These are phyloP conservation scores for Calosoma granatense DNA, from an alignment of 1,140 invertebrate species.

Conservation along the genomic window DNA sequence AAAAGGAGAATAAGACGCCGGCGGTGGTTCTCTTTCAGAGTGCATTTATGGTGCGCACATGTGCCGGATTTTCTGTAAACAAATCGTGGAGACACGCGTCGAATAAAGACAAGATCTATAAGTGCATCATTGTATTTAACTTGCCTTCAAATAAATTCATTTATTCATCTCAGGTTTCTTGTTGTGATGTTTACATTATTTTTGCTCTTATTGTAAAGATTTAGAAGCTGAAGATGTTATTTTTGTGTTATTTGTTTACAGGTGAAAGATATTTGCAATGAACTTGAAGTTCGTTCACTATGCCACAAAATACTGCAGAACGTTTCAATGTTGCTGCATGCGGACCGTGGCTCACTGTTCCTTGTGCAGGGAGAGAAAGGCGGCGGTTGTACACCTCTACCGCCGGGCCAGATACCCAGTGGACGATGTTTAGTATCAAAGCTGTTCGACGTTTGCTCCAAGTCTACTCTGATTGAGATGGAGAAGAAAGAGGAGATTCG, in stretches of 20 bases:
- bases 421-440: conserved; percentile 75
- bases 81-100: no score
- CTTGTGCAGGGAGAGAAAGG: conserved; percentile 71
- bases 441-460: conserved; percentile 86
- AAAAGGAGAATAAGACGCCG: no score
- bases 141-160: no score
- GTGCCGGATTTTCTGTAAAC: no score
- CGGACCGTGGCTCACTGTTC: conserved; percentile 88
- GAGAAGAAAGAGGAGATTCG: conserved; percentile 85
- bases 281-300: conserved; percentile 82
- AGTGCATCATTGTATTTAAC: no score
- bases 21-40: no score
- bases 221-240: no score
- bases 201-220: no score
- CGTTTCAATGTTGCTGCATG: conserved; percentile 81
- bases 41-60: no score
- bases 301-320: conserved; percentile 96
- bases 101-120: no score
- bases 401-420: conserved; percentile 20
- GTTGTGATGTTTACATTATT: no score
- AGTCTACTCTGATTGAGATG: conserved; percentile 82
- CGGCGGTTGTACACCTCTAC: conserved; percentile 28
- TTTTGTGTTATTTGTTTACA: conserved; percentile 33
- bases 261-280: conserved; percentile 94
- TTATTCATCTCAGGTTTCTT: no score